Base-by-base conservation (phyloP, 2,888 invertebrate species). In the Coleophora flavipennella region DNA sequence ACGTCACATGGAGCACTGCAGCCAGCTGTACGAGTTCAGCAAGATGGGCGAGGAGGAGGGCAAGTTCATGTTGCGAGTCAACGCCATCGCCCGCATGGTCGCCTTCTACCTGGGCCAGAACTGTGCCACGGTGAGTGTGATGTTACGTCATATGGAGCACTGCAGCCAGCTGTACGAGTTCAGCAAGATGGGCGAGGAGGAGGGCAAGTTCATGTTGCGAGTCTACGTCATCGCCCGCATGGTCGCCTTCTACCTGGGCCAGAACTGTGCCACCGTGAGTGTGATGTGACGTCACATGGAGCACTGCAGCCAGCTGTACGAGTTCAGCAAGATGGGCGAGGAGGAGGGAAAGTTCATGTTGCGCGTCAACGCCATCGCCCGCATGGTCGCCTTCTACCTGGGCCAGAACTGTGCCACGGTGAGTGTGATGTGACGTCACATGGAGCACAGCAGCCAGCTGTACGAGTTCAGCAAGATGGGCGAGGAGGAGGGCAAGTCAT, bases 391-490 rank as follows among this genome's bases (percentile, higher is more conserved):
- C 67, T 97, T 97, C 76, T 97, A 97, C 81, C 86, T 97, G 39
- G 95, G 95, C 11, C 93, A 95, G 57, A 94, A 67, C 40, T 58
- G 66, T 26, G 50, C 55, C 9, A 49, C 62, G 58, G 83, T 80
- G 33, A 62, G 66, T 54, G 6, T n/a, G n/a, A n/a, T 95, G 45
- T 91, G 94, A 44, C 94, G 97, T 69, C 81, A 97, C 48, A 94
- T 95, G 1, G 97, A 97, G 71, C 97, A 96, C 74, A 97, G 97
- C 71, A 92, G 93, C 31, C 89, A 97, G 56, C 80, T 97, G 45
- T 92, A 95, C 67, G 97, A 97, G 71, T 97, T 97, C 74, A 95
- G 96, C 54, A 93, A 96, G 68, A 94, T 96, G 94, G 96, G 97
- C 0, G 96, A 96, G 48, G 95, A 95, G 57, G 97, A 97, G 68